Conservation (phyloP, 2,113 vertebrate genomes). For the Corythornis cristatus region DNA sequence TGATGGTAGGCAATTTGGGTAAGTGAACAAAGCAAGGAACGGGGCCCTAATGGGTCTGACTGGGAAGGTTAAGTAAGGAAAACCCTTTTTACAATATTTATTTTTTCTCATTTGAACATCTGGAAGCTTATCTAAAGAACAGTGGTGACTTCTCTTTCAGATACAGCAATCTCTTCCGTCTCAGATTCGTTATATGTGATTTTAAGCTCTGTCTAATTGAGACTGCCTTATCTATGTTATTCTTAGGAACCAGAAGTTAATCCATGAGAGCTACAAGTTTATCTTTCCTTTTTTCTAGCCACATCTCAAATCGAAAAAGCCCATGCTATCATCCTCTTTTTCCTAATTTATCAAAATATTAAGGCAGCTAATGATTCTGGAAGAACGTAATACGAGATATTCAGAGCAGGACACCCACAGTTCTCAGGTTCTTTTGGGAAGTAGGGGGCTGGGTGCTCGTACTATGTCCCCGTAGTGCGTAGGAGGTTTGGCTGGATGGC, state of each 20-base stretch:
- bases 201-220: conserved; percentile 57
- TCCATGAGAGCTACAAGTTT: conserved; percentile 33
- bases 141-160: background rate
- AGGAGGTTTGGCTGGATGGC: background rate
- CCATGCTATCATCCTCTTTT: conserved; percentile 2
- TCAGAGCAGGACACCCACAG: background rate
- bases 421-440: background rate
- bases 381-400: background rate
- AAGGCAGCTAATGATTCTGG: background rate
- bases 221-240: conserved; percentile 63
- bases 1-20: background rate
- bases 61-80: background rate
- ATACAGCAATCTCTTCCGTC: background rate
- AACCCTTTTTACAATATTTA: background rate
- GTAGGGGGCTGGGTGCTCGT: fast-evolving
- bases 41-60: background rate
- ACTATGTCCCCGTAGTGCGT: background rate
- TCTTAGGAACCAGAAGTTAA: conserved; percentile 57
- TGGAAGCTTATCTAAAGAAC: conserved; percentile 41
- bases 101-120: conserved; percentile 33
- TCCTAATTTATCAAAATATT: conserved; percentile 30
- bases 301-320: background rate
- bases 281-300: conserved; percentile 41
- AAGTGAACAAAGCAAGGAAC: background rate
- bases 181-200: conserved; percentile 4